Evolutionary conservation across 1,140 invertebrate species (phyloP), one percentile per base, ranked within the genome.

Genomic region (Diprion similis): DNA sequence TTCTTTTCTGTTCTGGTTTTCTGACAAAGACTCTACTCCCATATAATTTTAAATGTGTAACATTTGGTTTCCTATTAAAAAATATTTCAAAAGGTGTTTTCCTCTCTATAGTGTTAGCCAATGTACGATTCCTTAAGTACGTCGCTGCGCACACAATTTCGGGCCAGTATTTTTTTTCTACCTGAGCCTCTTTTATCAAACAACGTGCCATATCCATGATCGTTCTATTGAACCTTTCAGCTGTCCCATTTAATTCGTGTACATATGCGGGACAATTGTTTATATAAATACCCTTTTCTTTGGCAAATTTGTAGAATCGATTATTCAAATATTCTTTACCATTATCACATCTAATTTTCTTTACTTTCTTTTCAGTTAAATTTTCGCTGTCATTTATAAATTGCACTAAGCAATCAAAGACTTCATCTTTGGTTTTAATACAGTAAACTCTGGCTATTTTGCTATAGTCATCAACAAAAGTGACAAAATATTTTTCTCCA

Each of bases 41-140:
- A 72, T 75, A 81, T 13, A 81, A 17, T 68, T 71, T 66, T 75
- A 82, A 79, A 76, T 82, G 24, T 71, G 59, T 67, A 15, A 75
- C 68, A 81, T 70, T 65, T 73, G 78, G 79, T 73, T 79, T 82
- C 67, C 68, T 74, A 45, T 64, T 68, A 59, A 77, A 71, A 17
- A 81, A 76, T 75, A 81, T 78, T 75, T 82, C 80, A 74, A 75
- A 80, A 10, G 78, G 79, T 15, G 81, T 80, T 71, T 78, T 79
- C 72, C 66, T 76, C 71, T 81, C 75, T 15, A 75, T 46, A 19
- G 74, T 76, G 69, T 77, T 79, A 11, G 71, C 71, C 66, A 81
- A 73, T 18, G 73, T 74, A 67, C 76, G 71, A 72, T 81, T 80
- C 70, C 73, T 78, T 13, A 80, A 70, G 73, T 82, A 82, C 11